These are phyloP conservation scores for Saccostrea glomerata DNA, from an alignment of 1,140 invertebrate species.

Conservation along the genomic window DNA sequence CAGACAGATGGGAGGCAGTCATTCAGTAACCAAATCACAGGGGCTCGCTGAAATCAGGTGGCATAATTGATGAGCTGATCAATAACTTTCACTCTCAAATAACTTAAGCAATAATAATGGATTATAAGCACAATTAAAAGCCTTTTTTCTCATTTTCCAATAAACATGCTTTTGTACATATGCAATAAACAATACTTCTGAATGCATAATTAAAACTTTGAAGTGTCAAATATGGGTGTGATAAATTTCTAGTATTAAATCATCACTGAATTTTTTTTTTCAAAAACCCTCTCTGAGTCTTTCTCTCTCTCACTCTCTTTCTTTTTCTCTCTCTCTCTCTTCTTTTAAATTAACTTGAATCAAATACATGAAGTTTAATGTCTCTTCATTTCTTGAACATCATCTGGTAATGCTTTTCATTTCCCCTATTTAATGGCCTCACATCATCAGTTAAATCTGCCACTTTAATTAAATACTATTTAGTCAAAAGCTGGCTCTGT, in stretches of 20 bases:
- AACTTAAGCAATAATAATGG: neutral
- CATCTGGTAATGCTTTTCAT: conserved; percentile 22
- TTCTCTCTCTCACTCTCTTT: too few species aligned
- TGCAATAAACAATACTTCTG: neutral
- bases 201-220: neutral
- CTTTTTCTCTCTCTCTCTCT: too few species aligned
- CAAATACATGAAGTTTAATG: conserved; percentile 6
- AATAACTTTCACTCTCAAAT: conserved; percentile 18
- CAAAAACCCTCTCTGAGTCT: too few species aligned
- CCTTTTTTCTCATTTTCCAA: neutral
- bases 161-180: neutral
- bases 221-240: neutral
- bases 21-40: neutral
- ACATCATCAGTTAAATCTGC: conserved; percentile 20
- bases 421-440: conserved; percentile 8
- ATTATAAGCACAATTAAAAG: neutral
- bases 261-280: too few species aligned
- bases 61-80: conserved; percentile 26
- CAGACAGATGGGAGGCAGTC: conserved; percentile 4
- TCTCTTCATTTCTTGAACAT: neutral
- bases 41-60: conserved; percentile 26
- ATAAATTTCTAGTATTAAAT: too few species aligned
- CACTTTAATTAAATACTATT: conserved; percentile 24
- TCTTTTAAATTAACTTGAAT: neutral
- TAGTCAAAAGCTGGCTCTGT: neutral